Evolutionary conservation across 2,888 invertebrate species (phyloP).

Genomic region (Lepidocyrtinus sp.): DNA sequence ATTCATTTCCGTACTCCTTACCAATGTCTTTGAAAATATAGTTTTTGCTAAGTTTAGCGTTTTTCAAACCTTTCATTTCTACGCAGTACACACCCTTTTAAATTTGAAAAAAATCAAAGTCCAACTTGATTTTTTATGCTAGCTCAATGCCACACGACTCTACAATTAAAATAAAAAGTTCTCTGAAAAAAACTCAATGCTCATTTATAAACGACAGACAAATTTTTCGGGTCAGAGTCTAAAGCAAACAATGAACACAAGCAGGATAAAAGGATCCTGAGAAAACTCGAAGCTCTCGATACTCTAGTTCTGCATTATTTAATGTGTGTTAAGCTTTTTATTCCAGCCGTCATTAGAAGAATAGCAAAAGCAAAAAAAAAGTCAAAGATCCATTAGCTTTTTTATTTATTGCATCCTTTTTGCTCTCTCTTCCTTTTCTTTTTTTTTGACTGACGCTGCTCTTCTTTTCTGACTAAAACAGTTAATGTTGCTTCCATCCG

Average conservation of each 20-base stretch:
- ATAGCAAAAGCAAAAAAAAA: constrained; percentile 51
- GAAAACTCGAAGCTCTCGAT: background rate
- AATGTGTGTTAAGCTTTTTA: constrained; percentile 55
- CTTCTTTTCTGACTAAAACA: constrained; percentile 5
- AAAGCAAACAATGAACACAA: constrained; percentile 34
- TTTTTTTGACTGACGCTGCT: constrained; percentile 40
- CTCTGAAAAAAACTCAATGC: background rate
- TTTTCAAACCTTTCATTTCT: constrained; percentile 36
- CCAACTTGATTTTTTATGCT: constrained; percentile 43
- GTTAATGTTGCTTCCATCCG: constrained; percentile 45
- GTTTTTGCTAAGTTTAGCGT: constrained; percentile 38
- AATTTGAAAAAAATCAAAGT: constrained; percentile 27
- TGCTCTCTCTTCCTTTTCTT: constrained; percentile 23
- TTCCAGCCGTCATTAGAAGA: constrained; percentile 62
- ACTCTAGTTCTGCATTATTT: constrained; percentile 40
- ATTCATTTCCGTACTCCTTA: constrained; percentile 66
- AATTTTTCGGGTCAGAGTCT: constrained; percentile 56
- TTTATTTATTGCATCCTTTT: constrained; percentile 63
- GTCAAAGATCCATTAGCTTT: constrained; percentile 64
- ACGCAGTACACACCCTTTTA: constrained; percentile 36
- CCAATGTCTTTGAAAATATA: constrained; percentile 18
- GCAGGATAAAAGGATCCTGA: background rate
- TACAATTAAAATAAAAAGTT: background rate
- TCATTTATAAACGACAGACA: background rate
- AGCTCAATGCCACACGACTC: background rate